Base-by-base conservation (phyloP, 2,888 invertebrate species). In the Lycocerus yunnanus region DNA sequence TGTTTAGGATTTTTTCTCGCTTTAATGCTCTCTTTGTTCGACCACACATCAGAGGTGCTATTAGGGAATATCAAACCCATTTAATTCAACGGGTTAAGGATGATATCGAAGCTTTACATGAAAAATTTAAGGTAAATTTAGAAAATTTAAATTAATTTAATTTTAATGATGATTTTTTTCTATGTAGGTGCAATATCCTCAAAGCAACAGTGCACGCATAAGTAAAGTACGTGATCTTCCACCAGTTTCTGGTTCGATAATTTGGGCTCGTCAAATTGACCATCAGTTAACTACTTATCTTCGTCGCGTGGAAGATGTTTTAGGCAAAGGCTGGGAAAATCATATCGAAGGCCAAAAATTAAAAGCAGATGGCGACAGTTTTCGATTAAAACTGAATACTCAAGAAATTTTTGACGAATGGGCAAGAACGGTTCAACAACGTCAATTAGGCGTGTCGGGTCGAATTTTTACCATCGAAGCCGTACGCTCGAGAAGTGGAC, bases 201-300 rank as follows among this genome's bases (percentile, higher is more conserved):
- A 96, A 88, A 98, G 97, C 84, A 97, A 97, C 87, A 95, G 97
- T 81, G 97, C 95, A 79, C 92, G 94, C 20, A 93, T 98, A 87
- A 97, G 97, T 68, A 92, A 94, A 77, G 95, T 96, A 11, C 92
- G 97, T 73, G 99, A 99, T 88, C 89, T 99, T 81, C 99, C 99
- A 4, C 98, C 98, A 0, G 96, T 99, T 15, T 96, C 99, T 21
- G 99, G 99, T 0, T 97, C 97, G 71, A 99, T 99, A 81, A 97
- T 99, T 82, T 99, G 99, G 99, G 98, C 98, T 3, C 95, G 97
- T 83, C 96, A 99, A 89, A 99, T 99, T 83, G 99, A 99, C 87
- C 93, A 97, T 80, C 99, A 99, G 87, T 90, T 99, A 68, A 97
- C 96, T 13, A 96, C 97, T 80, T 99, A 98, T 87, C 91, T 99